These are phyloP conservation scores for Stenodema calcarata DNA, from an alignment of 2,888 invertebrate species.

Conservation along the genomic window DNA sequence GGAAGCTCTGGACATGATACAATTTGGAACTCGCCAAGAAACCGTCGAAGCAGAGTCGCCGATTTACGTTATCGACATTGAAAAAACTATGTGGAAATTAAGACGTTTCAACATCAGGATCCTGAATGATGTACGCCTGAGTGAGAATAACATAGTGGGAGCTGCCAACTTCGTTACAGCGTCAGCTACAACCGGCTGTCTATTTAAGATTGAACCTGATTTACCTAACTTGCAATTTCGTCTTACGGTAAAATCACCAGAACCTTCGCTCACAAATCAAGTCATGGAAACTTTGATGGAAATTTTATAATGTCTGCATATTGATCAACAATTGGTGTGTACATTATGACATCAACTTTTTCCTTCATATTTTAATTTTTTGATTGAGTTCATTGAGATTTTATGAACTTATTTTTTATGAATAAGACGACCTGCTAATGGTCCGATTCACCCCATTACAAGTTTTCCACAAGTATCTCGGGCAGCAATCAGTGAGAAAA, in stretches of 20 bases:
- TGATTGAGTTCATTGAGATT: neutral
- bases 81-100: neutral
- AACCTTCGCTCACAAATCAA: neutral
- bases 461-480: too few relatives aligned
- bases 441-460: too few relatives aligned
- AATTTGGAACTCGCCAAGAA: neutral
- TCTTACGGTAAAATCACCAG: neutral
- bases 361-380: too few relatives aligned
- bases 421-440: too few relatives aligned
- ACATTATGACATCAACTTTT: too few relatives aligned
- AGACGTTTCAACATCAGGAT: neutral
- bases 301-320: neutral
- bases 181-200: neutral
- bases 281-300: neutral
- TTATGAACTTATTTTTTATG: too few relatives aligned
- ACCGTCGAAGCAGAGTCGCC: neutral
- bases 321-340: neutral
- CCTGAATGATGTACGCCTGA: neutral
- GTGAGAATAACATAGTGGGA: neutral
- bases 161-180: neutral
- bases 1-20: neutral
- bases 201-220: neutral
- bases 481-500: too few relatives aligned
- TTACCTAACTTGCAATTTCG: neutral
- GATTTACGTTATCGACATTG: neutral